Percentiles rank a stretch among this genome's conserved stretches.
Evolutionary conservation across 2,797 vertebrate genomes (phyloP).

Genomic region (Scolopax rusticola): DNA sequence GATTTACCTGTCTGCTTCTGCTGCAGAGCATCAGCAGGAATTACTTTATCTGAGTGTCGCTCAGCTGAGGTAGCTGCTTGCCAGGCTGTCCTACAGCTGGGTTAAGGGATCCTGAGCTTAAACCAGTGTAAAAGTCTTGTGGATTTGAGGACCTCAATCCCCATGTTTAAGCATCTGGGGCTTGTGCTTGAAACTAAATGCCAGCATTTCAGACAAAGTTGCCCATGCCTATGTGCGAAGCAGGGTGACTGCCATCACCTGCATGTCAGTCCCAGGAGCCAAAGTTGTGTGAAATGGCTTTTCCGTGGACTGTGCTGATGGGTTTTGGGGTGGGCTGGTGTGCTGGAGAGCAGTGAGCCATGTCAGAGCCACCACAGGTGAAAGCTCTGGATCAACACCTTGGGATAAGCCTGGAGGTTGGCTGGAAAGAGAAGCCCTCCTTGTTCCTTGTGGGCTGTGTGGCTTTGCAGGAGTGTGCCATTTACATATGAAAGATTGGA

Average conservation of each 20-base stretch:
- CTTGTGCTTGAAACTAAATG: not conserved
- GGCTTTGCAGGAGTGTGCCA: not conserved
- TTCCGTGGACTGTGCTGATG: not conserved
- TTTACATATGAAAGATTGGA: not conserved
- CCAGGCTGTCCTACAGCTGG: not conserved
- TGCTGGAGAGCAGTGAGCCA: not conserved
- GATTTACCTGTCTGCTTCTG: not conserved
- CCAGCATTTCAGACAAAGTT: not conserved
- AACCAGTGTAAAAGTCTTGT: not conserved
- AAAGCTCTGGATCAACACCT: not conserved
- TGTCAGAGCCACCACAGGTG: not conserved
- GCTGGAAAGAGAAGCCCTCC: not conserved
- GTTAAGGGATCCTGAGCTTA: not conserved
- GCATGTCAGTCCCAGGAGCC: not conserved
- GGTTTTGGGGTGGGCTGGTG: not conserved
- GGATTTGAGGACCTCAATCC: not conserved
- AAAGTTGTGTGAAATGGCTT: not conserved
- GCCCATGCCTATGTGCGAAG: accelerated
- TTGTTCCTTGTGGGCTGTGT: not conserved
- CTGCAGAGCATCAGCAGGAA: not conserved
- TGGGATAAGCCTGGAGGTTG: not conserved
- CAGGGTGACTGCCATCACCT: not conserved
- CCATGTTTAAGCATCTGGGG: not conserved
- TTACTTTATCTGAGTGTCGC: not conserved
- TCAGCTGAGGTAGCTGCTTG: not conserved